These are phyloP conservation scores for Drosophila pectinifera DNA, from an alignment of 1,140 invertebrate species.

Conservation along the genomic window DNA sequence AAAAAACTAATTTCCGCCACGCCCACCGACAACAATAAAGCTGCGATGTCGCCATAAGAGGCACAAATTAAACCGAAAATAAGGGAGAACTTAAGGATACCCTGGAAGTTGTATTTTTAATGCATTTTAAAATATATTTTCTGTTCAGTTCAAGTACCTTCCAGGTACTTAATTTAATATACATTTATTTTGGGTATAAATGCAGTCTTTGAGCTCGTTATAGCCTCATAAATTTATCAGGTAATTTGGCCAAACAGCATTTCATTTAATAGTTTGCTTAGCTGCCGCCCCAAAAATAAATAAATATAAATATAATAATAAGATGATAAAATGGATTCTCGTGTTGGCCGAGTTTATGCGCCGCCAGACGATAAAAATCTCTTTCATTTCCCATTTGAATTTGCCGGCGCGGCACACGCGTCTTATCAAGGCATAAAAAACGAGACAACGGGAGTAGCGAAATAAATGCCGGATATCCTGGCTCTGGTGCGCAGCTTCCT, in stretches of 20 bases:
- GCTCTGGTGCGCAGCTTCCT: constrained; percentile 34
- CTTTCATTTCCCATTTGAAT: constrained; percentile 80
- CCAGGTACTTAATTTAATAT: no score
- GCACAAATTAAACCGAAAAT: constrained; percentile 19
- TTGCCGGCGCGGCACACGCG: constrained; percentile 44
- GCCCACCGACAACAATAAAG: constrained; percentile 54
- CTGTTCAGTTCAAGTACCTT: no score
- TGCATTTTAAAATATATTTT: no score
- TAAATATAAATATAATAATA: constrained; percentile 74
- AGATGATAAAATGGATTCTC: constrained; percentile 77
- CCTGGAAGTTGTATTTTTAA: neutral
- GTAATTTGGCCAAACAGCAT: constrained; percentile 35
- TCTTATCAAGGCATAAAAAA: constrained; percentile 62
- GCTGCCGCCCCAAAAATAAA: neutral
- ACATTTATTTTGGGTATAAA: no score
- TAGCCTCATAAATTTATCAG: constrained; percentile 4
- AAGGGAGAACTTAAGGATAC: neutral
- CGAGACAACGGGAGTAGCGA: constrained; percentile 39
- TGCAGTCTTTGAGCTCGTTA: no score
- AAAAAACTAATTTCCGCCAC: constrained; percentile 72
- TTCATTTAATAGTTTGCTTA: constrained; percentile 50
- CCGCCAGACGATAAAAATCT: constrained; percentile 68
- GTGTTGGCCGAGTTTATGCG: constrained; percentile 65
- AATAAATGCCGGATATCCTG: constrained; percentile 77
- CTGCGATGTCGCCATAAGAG: constrained; percentile 25